phyloP scores from a whole-genome alignment of 2,888 invertebrate species.

The Agrilus mali region DNA sequence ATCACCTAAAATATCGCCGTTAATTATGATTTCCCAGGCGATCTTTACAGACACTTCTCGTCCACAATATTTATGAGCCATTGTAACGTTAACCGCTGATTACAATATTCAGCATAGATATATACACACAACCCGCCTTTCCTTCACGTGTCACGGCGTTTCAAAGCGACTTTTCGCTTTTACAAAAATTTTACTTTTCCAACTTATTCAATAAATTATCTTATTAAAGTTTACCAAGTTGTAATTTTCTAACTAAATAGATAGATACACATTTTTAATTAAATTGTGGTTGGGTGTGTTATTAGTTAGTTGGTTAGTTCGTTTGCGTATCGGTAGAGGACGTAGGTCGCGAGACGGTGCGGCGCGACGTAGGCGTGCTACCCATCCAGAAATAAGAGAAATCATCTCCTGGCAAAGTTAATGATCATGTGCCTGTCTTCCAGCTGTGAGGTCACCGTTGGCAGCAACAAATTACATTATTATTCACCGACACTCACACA shows the following conservation, averaged over 20 bases:
- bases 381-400: slow-evolving; percentile 13
- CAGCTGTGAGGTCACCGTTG: slow-evolving; percentile 27
- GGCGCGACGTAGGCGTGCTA: slow-evolving; percentile 22
- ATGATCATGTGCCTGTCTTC: slow-evolving; percentile 26
- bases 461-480: slow-evolving; percentile 30
- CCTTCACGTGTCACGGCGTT: not conserved
- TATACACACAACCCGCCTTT: not conserved
- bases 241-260: no score
- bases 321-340: not conserved
- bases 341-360: not conserved
- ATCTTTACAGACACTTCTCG: slow-evolving; percentile 19
- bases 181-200: no score
- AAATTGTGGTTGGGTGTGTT: no score
- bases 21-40: slow-evolving; percentile 28
- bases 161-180: no score
- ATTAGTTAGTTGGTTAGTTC: no score
- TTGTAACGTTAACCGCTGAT: no score
- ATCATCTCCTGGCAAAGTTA: slow-evolving; percentile 27
- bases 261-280: no score
- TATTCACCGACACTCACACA: slow-evolving; percentile 27
- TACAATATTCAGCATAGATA: no score
- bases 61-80: not conserved
- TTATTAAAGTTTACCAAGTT: no score
- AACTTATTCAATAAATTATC: no score
- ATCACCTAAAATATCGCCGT: slow-evolving; percentile 22